Percentiles rank a stretch among this genome's conserved stretches.
Evolutionary conservation across 2,888 invertebrate species (phyloP).

Genomic region (Cheilosia urbana): DNA sequence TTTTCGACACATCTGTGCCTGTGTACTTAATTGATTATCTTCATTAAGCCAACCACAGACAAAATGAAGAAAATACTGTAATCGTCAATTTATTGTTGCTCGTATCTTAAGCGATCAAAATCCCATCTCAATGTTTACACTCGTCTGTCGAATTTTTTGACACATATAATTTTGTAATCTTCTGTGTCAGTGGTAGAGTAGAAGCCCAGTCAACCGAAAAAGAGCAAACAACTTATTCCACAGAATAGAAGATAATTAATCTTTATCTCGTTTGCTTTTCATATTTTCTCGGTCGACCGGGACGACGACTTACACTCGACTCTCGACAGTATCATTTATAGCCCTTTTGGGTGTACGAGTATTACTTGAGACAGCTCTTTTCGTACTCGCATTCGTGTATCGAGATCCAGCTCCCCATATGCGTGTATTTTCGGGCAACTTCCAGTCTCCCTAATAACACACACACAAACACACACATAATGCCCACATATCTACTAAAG

Average conservation of each 20-base stretch:
- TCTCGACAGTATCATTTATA: slow-evolving; percentile 66
- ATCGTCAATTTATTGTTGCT: slow-evolving; percentile 63
- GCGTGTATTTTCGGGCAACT: slow-evolving; percentile 52
- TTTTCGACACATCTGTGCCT: slow-evolving; percentile 42
- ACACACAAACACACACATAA: slow-evolving; percentile 46
- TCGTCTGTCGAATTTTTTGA: slow-evolving; percentile 54
- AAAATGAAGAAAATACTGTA: slow-evolving; percentile 25
- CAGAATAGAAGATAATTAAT: slow-evolving; percentile 72
- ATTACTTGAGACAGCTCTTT: slow-evolving; percentile 46
- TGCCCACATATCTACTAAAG: slow-evolving; percentile 63
- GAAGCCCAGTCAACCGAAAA: slow-evolving; percentile 42
- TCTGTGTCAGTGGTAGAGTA: slow-evolving; percentile 30
- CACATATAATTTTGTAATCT: slow-evolving; percentile 65
- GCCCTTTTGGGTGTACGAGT: slow-evolving; percentile 44
- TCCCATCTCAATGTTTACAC: slow-evolving; percentile 63
- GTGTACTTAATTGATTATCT: slow-evolving; percentile 67
- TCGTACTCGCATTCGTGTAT: neutral
- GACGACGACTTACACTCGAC: neutral
- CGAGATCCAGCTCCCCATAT: slow-evolving; percentile 35
- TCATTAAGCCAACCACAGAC: slow-evolving; percentile 47
- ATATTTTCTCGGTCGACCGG: slow-evolving; percentile 4
- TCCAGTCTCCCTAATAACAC: slow-evolving; percentile 42
- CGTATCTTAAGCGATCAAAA: slow-evolving; percentile 58
- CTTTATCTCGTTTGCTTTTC: slow-evolving; percentile 58
- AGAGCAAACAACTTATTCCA: slow-evolving; percentile 50